A percentile compares a stretch with the other conserved stretches of the same genome.
Evolutionary conservation across 2,113 vertebrate genomes (phyloP).

Genomic region (Fregetta grallaria): DNA sequence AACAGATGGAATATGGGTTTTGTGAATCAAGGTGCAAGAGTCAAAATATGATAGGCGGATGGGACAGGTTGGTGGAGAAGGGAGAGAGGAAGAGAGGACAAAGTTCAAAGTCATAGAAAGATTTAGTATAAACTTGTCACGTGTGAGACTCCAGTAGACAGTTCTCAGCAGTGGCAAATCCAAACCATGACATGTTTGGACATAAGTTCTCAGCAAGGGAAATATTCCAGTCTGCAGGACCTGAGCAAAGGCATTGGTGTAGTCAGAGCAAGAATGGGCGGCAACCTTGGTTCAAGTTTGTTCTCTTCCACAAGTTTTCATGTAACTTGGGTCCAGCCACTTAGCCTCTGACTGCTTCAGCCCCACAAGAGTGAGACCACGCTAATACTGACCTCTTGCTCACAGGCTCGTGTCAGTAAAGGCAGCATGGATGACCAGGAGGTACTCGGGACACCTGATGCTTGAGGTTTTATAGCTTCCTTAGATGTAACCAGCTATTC

Average conservation of each 20-base stretch:
- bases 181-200: not conserved
- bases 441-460: not conserved
- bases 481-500: not conserved
- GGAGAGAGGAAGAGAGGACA: not conserved
- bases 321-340: not conserved
- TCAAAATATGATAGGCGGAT: not conserved
- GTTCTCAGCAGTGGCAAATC: not conserved
- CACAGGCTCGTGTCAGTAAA: not conserved
- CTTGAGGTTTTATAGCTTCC: not conserved
- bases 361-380: rapidly evolving
- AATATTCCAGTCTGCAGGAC: not conserved
- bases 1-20: not conserved
- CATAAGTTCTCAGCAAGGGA: not conserved
- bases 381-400: rapidly evolving
- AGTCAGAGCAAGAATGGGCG: not conserved
- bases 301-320: not conserved
- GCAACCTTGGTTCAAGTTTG: not conserved
- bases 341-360: not conserved
- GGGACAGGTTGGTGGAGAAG: not conserved
- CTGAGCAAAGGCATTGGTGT: not conserved
- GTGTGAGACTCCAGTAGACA: not conserved
- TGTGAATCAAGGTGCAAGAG: not conserved
- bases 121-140: not conserved
- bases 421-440: not conserved
- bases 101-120: not conserved